Evolutionary conservation across 2,797 vertebrate species (phyloP).

Genomic region (Tinamus major): DNA sequence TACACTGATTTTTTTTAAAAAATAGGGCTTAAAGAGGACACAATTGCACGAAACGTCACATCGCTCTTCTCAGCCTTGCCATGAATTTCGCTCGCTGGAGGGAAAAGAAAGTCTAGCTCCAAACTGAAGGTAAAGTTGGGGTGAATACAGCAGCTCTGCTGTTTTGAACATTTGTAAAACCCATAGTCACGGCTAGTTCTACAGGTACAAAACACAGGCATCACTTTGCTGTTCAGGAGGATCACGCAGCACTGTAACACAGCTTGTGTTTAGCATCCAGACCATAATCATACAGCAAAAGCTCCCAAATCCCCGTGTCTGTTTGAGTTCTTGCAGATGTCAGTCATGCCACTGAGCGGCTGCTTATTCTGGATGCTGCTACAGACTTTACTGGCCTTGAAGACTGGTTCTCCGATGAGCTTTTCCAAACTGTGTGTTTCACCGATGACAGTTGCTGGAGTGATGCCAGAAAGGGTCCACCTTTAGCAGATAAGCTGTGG

Average conservation of each 20-base stretch:
- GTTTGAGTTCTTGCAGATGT: neutral
- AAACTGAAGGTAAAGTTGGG: neutral
- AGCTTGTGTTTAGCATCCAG: neutral
- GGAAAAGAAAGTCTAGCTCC: neutral
- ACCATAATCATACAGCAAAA: neutral
- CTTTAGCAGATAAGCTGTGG: neutral
- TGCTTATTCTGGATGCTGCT: neutral
- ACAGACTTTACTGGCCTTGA: neutral
- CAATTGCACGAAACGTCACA: neutral
- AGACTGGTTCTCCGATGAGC: neutral
- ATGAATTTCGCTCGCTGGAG: neutral
- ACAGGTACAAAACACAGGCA: neutral
- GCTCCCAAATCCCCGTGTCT: rapidly evolving
- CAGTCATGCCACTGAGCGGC: neutral
- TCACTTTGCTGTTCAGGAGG: neutral
- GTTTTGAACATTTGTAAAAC: neutral
- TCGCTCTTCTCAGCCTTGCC: neutral
- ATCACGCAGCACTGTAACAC: rapidly evolving
- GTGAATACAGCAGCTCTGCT: neutral
- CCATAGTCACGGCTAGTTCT: neutral
- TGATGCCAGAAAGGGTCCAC: neutral
- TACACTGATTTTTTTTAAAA: neutral
- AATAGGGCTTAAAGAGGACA: neutral
- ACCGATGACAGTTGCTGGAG: rapidly evolving
- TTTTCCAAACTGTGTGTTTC: neutral